phyloP scores from a whole-genome alignment of 2,797 vertebrate genomes.

The Parauchenoglanis punctatus region DNA sequence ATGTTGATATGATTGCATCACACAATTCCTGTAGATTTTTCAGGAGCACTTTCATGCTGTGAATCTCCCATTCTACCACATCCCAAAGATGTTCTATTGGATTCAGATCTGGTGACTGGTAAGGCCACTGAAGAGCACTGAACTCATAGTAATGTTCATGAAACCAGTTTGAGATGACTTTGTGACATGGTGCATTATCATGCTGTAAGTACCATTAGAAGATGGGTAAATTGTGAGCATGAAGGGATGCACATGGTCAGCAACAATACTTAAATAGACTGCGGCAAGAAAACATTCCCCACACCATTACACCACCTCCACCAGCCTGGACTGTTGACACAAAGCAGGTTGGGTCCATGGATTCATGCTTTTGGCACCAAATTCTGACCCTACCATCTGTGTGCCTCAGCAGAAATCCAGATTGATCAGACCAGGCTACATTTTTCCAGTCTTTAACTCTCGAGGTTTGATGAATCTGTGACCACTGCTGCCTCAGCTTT shows the following conservation, averaged over 20 bases:
- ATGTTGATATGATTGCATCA: too few relatives aligned
- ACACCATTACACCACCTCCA: background rate
- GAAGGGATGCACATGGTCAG: background rate
- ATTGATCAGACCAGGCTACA: background rate
- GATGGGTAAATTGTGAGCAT: background rate
- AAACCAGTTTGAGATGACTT: too few relatives aligned
- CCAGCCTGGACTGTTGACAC: background rate
- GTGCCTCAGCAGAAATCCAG: too few relatives aligned
- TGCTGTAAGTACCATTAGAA: background rate
- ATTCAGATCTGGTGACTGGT: too few relatives aligned
- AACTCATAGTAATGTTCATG: too few relatives aligned
- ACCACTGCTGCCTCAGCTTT: background rate
- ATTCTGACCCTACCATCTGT: background rate
- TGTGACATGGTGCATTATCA: background rate
- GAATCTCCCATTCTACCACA: too few relatives aligned
- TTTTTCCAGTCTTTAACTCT: background rate
- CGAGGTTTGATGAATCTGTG: background rate
- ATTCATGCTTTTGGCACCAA: background rate
- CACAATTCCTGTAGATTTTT: background rate
- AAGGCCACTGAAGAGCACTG: too few relatives aligned
- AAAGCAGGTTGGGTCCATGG: background rate
- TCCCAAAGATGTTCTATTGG: too few relatives aligned
- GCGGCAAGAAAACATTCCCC: background rate
- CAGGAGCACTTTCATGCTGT: background rate
- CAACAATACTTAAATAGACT: background rate